These are phyloP conservation scores for Lasioglossum leucozonium DNA, from an alignment of 2,888 invertebrate species.

Conservation along the genomic window DNA sequence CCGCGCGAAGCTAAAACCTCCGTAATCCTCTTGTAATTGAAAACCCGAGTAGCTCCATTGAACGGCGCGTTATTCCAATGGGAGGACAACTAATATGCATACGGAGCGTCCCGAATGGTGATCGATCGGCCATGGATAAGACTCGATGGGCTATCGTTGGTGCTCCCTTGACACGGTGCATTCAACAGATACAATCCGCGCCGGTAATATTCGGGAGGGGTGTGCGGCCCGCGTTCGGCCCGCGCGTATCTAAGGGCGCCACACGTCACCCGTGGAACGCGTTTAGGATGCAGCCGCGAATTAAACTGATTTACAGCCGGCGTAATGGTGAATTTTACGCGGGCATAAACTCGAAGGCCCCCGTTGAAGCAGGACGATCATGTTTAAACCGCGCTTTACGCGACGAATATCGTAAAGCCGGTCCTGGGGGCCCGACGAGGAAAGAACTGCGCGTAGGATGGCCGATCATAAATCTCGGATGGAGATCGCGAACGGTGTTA, in stretches of 20 bases:
- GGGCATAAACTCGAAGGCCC: conserved; percentile 36
- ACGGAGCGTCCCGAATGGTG: not conserved
- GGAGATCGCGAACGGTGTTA: conserved; percentile 6
- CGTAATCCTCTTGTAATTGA: not conserved
- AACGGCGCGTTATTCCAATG: conserved; percentile 15
- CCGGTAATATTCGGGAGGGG: conserved; percentile 18
- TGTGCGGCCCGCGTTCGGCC: not conserved
- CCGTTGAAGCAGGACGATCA: conserved; percentile 31
- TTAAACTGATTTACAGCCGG: conserved; percentile 50
- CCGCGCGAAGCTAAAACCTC: not conserved
- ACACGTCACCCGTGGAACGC: conserved; percentile 21
- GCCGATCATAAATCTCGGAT: conserved; percentile 37
- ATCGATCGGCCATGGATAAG: not conserved
- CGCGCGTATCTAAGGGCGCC: conserved; percentile 28
- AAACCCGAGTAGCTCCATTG: not conserved
- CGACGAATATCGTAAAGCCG: conserved; percentile 36
- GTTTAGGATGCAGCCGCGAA: conserved; percentile 44
- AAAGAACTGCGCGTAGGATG: conserved; percentile 32
- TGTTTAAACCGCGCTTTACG: conserved; percentile 26
- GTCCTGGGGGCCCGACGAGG: conserved; percentile 14
- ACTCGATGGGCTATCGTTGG: not conserved
- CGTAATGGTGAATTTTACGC: conserved; percentile 46
- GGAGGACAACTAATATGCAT: not conserved
- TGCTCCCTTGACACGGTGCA: conserved; percentile 17
- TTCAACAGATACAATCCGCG: conserved; percentile 9